Evolutionary conservation across 2,113 vertebrate species (phyloP).

Genomic region (Ictalurus furcatus): DNA sequence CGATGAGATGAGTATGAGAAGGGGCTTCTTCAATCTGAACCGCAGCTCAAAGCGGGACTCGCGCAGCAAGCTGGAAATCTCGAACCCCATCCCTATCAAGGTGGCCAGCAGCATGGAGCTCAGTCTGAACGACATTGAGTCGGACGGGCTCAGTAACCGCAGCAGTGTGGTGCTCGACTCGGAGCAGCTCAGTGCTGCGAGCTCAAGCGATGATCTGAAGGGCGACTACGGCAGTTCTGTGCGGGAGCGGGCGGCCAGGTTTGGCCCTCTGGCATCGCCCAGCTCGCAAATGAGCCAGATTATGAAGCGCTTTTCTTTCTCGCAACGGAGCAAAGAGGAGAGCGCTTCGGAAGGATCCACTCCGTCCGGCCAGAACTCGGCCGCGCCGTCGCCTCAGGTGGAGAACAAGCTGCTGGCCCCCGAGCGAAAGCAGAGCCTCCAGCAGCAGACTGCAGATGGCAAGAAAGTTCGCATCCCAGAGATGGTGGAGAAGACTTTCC

Average conservation of each 20-base stretch:
- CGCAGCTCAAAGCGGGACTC: slow-evolving; percentile 90
- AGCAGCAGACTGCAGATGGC: slow-evolving; percentile 14
- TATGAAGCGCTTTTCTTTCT: slow-evolving; percentile 83
- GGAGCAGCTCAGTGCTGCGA: slow-evolving; percentile 78
- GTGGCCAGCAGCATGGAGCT: slow-evolving; percentile 87
- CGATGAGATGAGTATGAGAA: slow-evolving; percentile 93
- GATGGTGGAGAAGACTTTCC: slow-evolving; percentile 82
- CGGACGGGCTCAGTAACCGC: slow-evolving; percentile 76
- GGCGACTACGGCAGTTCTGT: slow-evolving; percentile 73
- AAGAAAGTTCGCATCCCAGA: slow-evolving; percentile 74
- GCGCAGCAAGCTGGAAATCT: slow-evolving; percentile 88
- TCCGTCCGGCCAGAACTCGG: slow-evolving; percentile 77
- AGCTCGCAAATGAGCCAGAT: slow-evolving; percentile 80
- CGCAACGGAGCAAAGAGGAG: slow-evolving; percentile 79
- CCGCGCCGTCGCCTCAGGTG: slow-evolving; percentile 79
- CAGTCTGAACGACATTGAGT: slow-evolving; percentile 83
- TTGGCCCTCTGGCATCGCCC: slow-evolving; percentile 85
- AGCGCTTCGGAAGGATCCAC: slow-evolving; percentile 79
- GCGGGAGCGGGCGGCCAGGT: slow-evolving; percentile 88
- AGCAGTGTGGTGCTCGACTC: slow-evolving; percentile 77
- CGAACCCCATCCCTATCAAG: slow-evolving; percentile 93
- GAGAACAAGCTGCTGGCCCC: slow-evolving; percentile 72
- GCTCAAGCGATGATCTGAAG: slow-evolving; percentile 80
- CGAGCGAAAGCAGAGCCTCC: slow-evolving; percentile 66
- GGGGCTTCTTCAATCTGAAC: slow-evolving; percentile 92